Evolutionary conservation across 53 echinoderm and acorn worm species (phyloP), one percentile per base, ranked within the genome.

Genomic region (Antedon mediterranea): DNA sequence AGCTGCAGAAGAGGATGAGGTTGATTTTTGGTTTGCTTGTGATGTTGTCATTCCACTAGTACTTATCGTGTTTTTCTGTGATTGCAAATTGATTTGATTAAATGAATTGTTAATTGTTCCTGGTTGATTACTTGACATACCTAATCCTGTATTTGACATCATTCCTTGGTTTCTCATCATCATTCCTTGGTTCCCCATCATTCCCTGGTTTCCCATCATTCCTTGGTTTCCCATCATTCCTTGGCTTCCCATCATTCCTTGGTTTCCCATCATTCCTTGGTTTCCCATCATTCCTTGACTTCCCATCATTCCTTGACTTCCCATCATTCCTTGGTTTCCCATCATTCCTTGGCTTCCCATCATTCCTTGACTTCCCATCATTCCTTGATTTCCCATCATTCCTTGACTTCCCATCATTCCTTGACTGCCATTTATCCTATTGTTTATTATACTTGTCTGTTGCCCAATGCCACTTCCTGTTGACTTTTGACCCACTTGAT

Each of bases 401-500:
- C 73, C n/a, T 74, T 42, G 78, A 78, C 33, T 80, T 73, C 77
- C 73, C 85, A 81, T 81, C 75, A 81, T 85, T 74, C 88, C 43
- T 76, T 87, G 87, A 30, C 34, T 76, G 57, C 77, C 76, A 42
- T 81, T 81, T 34, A 78, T 78, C 28, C 70, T 31, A 34, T 33
- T 77, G 26, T 34, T 32, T 75, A n/a, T n/a, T n/a, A 78, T 86
- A 75, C 76, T 81, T 31, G 78, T 32, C 81, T 71, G 75, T 23
- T 77, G 34, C 76, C 84, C 57, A 57, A 57, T 2, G 20, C 57
- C 75, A 37, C 43, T 33, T 28, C 43, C 43, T 31, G 78, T 34
- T 74, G 77, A 71, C 34, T 26, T 0, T 34, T 33, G 71, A 30
- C 85, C 75, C 91, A 94, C 91, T 34, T 94, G 91, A 77, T 77